These are phyloP conservation scores for Nematostella vectensis DNA, from an alignment of 92 coral and sea anemone genomes.

Conservation along the genomic window DNA sequence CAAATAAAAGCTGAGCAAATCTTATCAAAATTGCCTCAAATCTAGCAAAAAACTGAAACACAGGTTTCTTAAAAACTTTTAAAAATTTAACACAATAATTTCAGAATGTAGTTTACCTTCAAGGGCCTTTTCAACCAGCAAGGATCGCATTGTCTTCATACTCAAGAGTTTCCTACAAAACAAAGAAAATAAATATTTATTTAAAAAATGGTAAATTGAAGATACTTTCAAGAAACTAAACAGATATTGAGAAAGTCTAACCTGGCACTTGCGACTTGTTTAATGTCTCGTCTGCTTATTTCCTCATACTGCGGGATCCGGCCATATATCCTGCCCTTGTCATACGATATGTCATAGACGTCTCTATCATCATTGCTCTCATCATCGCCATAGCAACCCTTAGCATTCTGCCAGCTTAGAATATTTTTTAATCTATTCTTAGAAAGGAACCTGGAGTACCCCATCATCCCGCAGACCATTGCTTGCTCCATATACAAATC, in stretches of 20 bases:
- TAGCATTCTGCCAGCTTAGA: slow-evolving; percentile 61
- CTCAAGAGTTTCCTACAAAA: slow-evolving; percentile 40
- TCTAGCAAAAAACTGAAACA: too few species aligned
- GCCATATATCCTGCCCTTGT: background rate
- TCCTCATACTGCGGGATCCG: background rate
- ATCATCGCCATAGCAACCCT: slow-evolving; percentile 57
- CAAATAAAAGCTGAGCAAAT: too few species aligned
- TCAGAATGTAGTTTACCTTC: too few species aligned
- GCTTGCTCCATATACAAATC: slow-evolving; percentile 89
- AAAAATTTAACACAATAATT: too few species aligned
- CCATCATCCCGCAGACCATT: slow-evolving; percentile 82
- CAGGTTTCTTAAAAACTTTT: too few species aligned
- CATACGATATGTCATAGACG: background rate
- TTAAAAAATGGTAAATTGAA: too few species aligned
- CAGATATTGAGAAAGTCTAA: too few species aligned
- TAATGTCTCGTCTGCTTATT: background rate
- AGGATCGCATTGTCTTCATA: slow-evolving; percentile 66
- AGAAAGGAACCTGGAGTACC: slow-evolving; percentile 53
- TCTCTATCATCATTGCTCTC: slow-evolving; percentile 8
- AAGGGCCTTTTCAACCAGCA: slow-evolving; percentile 58
- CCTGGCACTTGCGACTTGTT: background rate
- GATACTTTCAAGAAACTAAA: too few species aligned
- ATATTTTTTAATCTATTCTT: slow-evolving; percentile 30
- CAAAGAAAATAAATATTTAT: too few species aligned
- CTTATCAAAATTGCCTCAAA: too few species aligned